A percentile compares a stretch with the other conserved stretches of the same genome.
Evolutionary conservation across 2,113 vertebrate species (phyloP).

Genomic region (Glaucomys volans): DNA sequence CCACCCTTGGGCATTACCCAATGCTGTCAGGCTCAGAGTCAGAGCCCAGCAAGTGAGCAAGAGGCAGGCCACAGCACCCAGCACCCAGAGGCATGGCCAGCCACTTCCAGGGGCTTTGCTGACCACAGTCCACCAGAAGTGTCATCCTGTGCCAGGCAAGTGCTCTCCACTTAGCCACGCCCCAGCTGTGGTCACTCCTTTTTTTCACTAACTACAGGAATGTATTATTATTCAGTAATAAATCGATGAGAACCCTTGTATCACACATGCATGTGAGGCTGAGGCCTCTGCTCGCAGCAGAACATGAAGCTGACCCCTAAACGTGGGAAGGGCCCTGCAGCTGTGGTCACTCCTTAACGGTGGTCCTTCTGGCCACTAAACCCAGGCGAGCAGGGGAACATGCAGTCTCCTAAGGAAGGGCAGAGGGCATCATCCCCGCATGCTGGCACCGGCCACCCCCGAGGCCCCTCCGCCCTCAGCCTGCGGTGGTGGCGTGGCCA

Average conservation of each 20-base stretch:
- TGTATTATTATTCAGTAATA: no score
- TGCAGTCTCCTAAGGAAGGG: constrained; percentile 75
- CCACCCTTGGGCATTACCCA: no score
- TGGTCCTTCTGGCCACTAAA: constrained; percentile 87
- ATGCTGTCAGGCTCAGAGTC: background rate
- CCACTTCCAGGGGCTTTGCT: constrained; percentile 88
- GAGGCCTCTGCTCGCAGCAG: no score
- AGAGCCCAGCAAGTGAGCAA: rapidly evolving
- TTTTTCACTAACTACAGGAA: no score
- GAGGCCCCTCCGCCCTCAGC: constrained; percentile 36
- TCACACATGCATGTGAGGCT: no score
- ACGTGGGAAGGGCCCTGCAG: no score
- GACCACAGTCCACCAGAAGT: constrained; percentile 89
- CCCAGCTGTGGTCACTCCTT: no score
- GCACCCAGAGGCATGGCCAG: constrained; percentile 34
- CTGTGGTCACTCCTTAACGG: constrained; percentile 77
- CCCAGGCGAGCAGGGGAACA: constrained; percentile 81
- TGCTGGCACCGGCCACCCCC: constrained; percentile 66
- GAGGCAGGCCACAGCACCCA: no score
- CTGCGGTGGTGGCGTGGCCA: constrained; percentile 37
- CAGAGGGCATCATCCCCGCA: constrained; percentile 77
- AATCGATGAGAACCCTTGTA: no score
- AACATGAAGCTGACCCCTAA: no score
- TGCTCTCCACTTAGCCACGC: no score
- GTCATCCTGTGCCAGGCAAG: constrained; percentile 80